Evolutionary conservation across 2,113 vertebrate species (phyloP).

Genomic region (Eurystomus gularis): DNA sequence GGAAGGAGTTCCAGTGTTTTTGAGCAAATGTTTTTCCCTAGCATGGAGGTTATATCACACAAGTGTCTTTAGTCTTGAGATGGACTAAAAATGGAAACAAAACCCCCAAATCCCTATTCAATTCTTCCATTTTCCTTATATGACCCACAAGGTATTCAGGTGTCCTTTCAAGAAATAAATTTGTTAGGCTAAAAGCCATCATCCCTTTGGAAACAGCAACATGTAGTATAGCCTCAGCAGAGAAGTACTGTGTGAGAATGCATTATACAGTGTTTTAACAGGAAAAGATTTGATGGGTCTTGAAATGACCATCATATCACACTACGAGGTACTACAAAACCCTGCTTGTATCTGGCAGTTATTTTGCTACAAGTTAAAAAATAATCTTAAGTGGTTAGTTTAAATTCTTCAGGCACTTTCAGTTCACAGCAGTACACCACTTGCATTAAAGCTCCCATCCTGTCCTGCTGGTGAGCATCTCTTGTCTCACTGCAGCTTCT

Average conservation of each 20-base stretch:
- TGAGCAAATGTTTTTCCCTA: neutral
- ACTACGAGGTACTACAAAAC: neutral
- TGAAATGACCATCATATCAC: neutral
- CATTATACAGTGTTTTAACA: neutral
- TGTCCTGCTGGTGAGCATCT: neutral
- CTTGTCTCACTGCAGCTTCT: neutral
- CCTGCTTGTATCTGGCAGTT: neutral
- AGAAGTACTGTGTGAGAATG: neutral
- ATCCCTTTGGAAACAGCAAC: neutral
- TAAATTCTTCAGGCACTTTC: neutral
- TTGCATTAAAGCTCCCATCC: neutral
- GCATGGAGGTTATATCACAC: neutral
- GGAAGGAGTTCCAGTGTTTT: neutral
- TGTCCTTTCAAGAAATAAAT: neutral
- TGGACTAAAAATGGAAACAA: neutral
- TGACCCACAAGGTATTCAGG: neutral
- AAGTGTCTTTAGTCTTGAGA: neutral
- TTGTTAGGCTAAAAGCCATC: neutral
- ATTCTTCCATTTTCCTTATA: neutral
- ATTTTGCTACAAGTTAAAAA: neutral
- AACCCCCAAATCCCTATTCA: rapidly evolving
- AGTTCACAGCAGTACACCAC: neutral
- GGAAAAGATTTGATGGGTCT: neutral
- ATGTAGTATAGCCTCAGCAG: neutral
- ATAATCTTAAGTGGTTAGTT: neutral